A percentile compares a stretch with the other conserved stretches of the same genome.
These are phyloP conservation scores for Agapornis roseicollis DNA, from an alignment of 2,113 vertebrate genomes.

Conservation along the genomic window DNA sequence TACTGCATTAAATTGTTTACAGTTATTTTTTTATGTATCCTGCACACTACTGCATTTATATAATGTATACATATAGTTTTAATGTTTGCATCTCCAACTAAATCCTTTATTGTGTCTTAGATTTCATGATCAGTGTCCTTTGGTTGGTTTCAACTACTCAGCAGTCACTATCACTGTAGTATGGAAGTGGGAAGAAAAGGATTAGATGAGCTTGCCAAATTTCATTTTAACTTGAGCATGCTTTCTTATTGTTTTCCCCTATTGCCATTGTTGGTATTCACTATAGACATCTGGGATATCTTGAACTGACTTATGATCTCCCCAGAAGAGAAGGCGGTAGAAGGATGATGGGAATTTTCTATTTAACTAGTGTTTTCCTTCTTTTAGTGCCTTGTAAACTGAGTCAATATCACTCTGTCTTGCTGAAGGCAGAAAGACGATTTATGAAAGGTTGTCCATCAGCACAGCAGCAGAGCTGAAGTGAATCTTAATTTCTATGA, in stretches of 20 bases:
- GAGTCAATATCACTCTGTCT: not conserved
- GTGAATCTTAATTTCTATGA: not conserved
- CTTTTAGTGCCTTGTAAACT: not conserved
- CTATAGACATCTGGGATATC: not conserved
- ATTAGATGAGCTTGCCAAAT: not conserved
- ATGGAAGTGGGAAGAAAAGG: not conserved
- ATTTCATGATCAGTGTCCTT: not conserved
- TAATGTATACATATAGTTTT: not conserved
- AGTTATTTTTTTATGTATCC: not conserved
- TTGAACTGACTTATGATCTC: not conserved
- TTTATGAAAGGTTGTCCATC: not conserved
- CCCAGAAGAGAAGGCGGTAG: not conserved
- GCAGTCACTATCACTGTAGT: not conserved
- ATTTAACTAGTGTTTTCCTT: not conserved
- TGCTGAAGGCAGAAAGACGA: not conserved
- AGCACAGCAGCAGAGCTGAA: not conserved
- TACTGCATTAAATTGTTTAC: slow-evolving; percentile 6
- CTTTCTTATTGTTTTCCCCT: not conserved
- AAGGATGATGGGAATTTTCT: not conserved
- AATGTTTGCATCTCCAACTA: not conserved
- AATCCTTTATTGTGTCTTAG: not conserved
- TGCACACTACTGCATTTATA: not conserved
- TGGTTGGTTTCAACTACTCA: not conserved
- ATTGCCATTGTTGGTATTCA: not conserved
- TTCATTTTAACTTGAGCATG: not conserved